Evolutionary conservation across 2,888 invertebrate species (phyloP).

Genomic region (Drosophila borborema): DNA sequence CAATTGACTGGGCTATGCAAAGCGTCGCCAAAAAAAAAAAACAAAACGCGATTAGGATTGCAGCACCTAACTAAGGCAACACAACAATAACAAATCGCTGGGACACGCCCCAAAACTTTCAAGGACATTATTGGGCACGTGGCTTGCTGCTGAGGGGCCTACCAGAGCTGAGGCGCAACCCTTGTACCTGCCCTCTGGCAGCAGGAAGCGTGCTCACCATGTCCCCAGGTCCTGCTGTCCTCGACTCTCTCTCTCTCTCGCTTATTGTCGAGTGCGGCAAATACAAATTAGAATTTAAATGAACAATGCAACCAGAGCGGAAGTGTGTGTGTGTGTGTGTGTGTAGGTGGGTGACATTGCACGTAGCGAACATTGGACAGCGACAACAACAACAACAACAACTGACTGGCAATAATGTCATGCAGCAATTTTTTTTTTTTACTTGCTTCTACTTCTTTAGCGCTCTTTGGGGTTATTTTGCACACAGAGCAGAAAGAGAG

Average conservation of each 20-base stretch:
- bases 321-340: slow-evolving; percentile 55
- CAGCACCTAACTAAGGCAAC: slow-evolving; percentile 42
- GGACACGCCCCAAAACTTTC: slow-evolving; percentile 60
- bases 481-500: background rate
- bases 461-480: slow-evolving; percentile 43
- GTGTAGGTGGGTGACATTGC: slow-evolving; percentile 62
- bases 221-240: slow-evolving; percentile 49
- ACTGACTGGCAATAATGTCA: slow-evolving; percentile 70
- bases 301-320: slow-evolving; percentile 77
- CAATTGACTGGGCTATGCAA: slow-evolving; percentile 42
- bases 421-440: slow-evolving; percentile 54
- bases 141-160: slow-evolving; percentile 24
- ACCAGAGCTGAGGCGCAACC: slow-evolving; percentile 13
- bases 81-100: slow-evolving; percentile 57
- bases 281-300: slow-evolving; percentile 82
- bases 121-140: slow-evolving; percentile 70
- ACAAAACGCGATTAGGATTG: slow-evolving; percentile 56
- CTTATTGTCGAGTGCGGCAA: slow-evolving; percentile 70
- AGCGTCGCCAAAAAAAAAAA: slow-evolving; percentile 34
- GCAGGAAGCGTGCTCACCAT: slow-evolving; percentile 62
- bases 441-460: slow-evolving; percentile 23
- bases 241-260: slow-evolving; percentile 38
- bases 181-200: slow-evolving; percentile 55
- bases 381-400: slow-evolving; percentile 29
- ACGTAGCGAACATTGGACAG: slow-evolving; percentile 59